Percentiles rank a stretch among this genome's conserved stretches.
These are phyloP conservation scores for Byasa hedistus DNA, from an alignment of 2,888 invertebrate species.

Conservation along the genomic window DNA sequence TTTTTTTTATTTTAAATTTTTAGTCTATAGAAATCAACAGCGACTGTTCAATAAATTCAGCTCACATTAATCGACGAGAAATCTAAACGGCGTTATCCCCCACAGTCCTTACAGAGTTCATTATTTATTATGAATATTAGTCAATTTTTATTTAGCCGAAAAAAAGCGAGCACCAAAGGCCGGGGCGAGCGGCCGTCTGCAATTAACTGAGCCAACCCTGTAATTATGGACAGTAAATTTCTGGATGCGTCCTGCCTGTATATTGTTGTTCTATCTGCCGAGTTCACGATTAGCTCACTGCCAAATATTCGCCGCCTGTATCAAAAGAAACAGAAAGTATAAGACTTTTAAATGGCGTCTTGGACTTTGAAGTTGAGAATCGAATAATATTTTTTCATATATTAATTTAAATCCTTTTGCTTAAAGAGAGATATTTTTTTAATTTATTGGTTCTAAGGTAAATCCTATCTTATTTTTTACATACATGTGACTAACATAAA, in stretches of 20 bases:
- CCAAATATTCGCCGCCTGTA: slow-evolving; percentile 13
- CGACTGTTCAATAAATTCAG: slow-evolving; percentile 46
- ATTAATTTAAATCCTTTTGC: background rate
- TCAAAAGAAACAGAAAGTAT: slow-evolving; percentile 27
- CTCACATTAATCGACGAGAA: slow-evolving; percentile 65
- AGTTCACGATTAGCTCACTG: slow-evolving; percentile 63
- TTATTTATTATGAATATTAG: slow-evolving; percentile 81
- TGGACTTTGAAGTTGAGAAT: background rate
- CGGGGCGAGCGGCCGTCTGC: slow-evolving; percentile 78
- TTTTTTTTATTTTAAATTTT: too few relatives aligned
- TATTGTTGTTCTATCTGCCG: slow-evolving; percentile 71
- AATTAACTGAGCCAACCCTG: slow-evolving; percentile 91
- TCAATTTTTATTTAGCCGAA: slow-evolving; percentile 80
- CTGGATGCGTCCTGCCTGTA: slow-evolving; percentile 82
- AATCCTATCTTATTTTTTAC: too few relatives aligned
- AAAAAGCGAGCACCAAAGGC: slow-evolving; percentile 68
- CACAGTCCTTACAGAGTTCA: slow-evolving; percentile 69
- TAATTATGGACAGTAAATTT: slow-evolving; percentile 93
- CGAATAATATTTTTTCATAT: background rate
- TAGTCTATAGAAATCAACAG: too few relatives aligned
- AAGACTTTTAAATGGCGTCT: slow-evolving; percentile 16
- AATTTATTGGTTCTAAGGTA: too few relatives aligned
- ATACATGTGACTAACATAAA: too few relatives aligned
- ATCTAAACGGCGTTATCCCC: slow-evolving; percentile 69
- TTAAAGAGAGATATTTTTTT: background rate